Percentiles rank a stretch among this genome's conserved stretches.
Evolutionary conservation across 2,888 invertebrate genomes (phyloP).

Genomic region (Anticlea derivata): DNA sequence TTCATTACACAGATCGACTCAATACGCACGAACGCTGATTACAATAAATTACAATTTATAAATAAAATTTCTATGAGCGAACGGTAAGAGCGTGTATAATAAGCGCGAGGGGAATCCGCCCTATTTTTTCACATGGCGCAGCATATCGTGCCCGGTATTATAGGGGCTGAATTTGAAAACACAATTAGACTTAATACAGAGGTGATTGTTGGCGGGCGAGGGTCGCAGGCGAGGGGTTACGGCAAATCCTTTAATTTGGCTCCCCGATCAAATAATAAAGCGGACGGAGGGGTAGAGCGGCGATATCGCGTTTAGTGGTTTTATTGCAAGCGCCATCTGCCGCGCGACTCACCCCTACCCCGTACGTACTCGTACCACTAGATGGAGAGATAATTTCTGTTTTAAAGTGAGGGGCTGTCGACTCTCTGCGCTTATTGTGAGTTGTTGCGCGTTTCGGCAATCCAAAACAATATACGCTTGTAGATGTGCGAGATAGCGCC

Average conservation of each 20-base stretch:
- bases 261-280: conserved; percentile 84
- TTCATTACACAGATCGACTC: conserved; percentile 56
- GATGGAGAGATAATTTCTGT: conserved; percentile 81
- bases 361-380: conserved; percentile 40
- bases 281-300: conserved; percentile 72
- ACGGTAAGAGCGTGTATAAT: conserved; percentile 66
- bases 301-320: conserved; percentile 84
- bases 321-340: conserved; percentile 84
- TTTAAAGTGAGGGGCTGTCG: conserved; percentile 64
- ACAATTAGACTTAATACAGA: conserved; percentile 84
- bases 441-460: conserved; percentile 76
- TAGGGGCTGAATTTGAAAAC: conserved; percentile 82
- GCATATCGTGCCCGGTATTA: conserved; percentile 65
- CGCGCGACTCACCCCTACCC: conserved; percentile 62
- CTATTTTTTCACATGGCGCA: conserved; percentile 75
- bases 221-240: conserved; percentile 77
- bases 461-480: conserved; percentile 57
- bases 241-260: conserved; percentile 84
- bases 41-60: conserved; percentile 44
- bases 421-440: conserved; percentile 65
- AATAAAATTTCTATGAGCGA: conserved; percentile 51
- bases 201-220: conserved; percentile 81
- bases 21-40: conserved; percentile 55
- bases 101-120: conserved; percentile 69
- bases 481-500: conserved; percentile 69